phyloP scores from a whole-genome alignment of 2,797 vertebrate genomes.

The Syngnathus acus region DNA sequence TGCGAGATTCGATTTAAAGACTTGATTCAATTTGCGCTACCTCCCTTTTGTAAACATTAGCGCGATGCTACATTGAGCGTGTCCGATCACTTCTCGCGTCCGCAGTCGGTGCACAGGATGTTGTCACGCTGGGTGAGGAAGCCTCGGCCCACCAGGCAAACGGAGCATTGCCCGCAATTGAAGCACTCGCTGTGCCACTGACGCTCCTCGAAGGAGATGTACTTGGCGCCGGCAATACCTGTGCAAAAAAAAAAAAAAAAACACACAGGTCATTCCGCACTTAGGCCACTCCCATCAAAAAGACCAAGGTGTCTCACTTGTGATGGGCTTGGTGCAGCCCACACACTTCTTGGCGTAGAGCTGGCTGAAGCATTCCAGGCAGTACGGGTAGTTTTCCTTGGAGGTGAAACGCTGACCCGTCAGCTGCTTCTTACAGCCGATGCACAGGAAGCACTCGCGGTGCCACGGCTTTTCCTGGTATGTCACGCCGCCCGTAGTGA shows the following conservation, averaged over 20 bases:
- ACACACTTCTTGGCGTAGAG: conserved; percentile 86
- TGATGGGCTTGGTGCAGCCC: conserved; percentile 81
- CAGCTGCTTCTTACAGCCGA: conserved; percentile 82
- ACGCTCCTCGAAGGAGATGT: conserved; percentile 88
- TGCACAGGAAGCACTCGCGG: conserved; percentile 90
- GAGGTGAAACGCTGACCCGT: conserved; percentile 86
- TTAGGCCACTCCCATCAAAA: background rate
- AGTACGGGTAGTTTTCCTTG: conserved; percentile 83
- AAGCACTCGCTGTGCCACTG: conserved; percentile 97
- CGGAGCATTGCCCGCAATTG: conserved; percentile 76
- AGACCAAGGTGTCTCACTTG: conserved; percentile 72
- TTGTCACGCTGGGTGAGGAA: conserved; percentile 81
- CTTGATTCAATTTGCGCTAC: background rate
- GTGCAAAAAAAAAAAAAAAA: conserved; percentile 11
- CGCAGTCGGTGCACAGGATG: conserved; percentile 84
- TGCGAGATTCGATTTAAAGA: background rate
- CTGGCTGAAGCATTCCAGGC: conserved; percentile 86
- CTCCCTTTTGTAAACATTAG: background rate
- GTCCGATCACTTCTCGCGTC: conserved; percentile 66
- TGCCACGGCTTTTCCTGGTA: conserved; percentile 90
- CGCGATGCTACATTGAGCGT: background rate
- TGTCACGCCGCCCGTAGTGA: conserved; percentile 85
- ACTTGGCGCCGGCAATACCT: conserved; percentile 86
- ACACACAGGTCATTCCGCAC: background rate
- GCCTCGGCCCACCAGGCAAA: conserved; percentile 81